Evolutionary conservation across 2,888 invertebrate genomes (phyloP), one percentile per base, ranked within the genome.

Genomic region (Drosophila dives): DNA sequence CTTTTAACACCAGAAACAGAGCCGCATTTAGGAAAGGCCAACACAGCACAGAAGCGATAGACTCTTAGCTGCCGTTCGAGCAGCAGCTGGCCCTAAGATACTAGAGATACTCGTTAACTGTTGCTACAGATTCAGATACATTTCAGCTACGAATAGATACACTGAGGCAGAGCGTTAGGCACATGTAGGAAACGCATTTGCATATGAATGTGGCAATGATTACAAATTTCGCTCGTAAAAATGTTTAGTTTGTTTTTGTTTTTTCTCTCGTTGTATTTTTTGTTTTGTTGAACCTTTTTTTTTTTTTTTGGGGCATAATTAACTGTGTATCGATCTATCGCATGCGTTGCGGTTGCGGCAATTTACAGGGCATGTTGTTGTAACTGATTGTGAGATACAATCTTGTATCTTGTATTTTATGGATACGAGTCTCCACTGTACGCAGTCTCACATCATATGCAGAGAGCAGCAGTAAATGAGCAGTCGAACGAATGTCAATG

Each of bases 191-290:
- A 77, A 76, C 72, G 48, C 80, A 86, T 86, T 86, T 88, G 90
- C 86, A 86, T 86, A 86, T 86, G 86, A 86, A 86, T 86, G 86
- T 86, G 90, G 86, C 90, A 86, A 86, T 86, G 90, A 86, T 86
- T 86, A 86, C 86, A 86, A 86, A 90, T 86, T 86, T 90, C 86
- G 86, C 90, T 90, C 90, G 90, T 86, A 86, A 86, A 86, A 86
- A 90, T 86, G 88, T 90, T 89, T 77, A 76, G 80, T 74, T 85
- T 75, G 76, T 55, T 70, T 63, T 64, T 38, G 45, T 62, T 62
- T 66, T 76, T 63, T 34, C 33, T 60, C 26, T 54, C 32, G 34
- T 33, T 42, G 53, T 59, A 48, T 62, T 55, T 81, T 66, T 32
- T 75, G 76, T 71, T 76, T 84, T 56, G 58, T 78, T 66, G 67